Conservation (phyloP, 2,888 invertebrate genomes). For the Andrena hattorfiana region DNA sequence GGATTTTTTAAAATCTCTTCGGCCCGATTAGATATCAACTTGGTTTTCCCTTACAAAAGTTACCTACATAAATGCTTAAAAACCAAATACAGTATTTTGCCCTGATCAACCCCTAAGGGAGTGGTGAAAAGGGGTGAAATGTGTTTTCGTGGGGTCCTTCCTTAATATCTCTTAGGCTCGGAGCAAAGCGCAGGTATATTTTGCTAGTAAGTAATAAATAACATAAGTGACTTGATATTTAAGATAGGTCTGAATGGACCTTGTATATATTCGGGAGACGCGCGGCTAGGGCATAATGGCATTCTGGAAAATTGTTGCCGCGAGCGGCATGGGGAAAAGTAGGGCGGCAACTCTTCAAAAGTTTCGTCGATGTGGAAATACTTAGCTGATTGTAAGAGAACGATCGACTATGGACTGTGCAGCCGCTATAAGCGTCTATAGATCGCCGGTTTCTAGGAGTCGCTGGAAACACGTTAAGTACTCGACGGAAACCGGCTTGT, state of each 20-base stretch:
- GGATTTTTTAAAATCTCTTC: no score
- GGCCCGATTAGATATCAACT: no score
- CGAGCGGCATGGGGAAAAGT: slow-evolving; percentile 45
- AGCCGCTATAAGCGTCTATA: slow-evolving; percentile 50
- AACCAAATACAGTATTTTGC: no score
- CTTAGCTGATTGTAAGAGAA: slow-evolving; percentile 54
- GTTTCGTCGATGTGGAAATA: slow-evolving; percentile 54
- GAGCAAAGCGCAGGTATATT: no score
- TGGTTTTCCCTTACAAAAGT: no score
- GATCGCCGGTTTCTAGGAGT: slow-evolving; percentile 52
- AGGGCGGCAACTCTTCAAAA: slow-evolving; percentile 54
- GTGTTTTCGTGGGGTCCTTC: no score
- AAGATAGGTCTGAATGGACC: not conserved
- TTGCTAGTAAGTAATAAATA: no score
- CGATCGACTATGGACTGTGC: slow-evolving; percentile 26
- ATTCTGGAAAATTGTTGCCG: slow-evolving; percentile 34
- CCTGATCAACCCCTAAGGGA: no score
- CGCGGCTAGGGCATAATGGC: slow-evolving; percentile 3
- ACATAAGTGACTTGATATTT: no score
- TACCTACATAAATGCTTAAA: no score
- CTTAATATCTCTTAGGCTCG: no score
- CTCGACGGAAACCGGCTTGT: slow-evolving; percentile 29
- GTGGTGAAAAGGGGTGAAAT: no score
- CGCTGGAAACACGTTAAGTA: slow-evolving; percentile 19
- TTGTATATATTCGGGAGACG: slow-evolving; percentile 14